These are phyloP conservation scores for Trissoscelio sp. DNA, from an alignment of 2,888 invertebrate species.

Conservation along the genomic window DNA sequence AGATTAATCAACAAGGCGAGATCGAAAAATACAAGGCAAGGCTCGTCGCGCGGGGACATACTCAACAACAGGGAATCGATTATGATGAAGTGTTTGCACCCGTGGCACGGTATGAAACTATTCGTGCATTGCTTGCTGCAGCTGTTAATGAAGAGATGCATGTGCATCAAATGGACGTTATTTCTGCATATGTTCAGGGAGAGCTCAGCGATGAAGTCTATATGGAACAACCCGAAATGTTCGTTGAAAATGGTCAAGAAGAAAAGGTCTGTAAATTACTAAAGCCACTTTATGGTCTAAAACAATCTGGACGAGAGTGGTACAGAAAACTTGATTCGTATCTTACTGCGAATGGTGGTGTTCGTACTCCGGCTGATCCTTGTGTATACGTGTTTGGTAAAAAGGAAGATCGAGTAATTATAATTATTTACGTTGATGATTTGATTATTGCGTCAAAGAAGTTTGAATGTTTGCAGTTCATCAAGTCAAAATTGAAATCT, in stretches of 20 bases:
- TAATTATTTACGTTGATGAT: slow-evolving; percentile 64
- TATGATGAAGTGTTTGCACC: slow-evolving; percentile 71
- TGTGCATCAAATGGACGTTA: slow-evolving; percentile 71
- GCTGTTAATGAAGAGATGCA: slow-evolving; percentile 69
- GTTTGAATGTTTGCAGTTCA: slow-evolving; percentile 16
- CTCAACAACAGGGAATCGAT: slow-evolving; percentile 66
- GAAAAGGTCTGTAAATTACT: slow-evolving; percentile 67
- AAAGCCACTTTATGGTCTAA: slow-evolving; percentile 67
- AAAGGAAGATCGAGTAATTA: slow-evolving; percentile 36
- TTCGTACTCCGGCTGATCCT: slow-evolving; percentile 55
- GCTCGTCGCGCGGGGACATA: slow-evolving; percentile 70
- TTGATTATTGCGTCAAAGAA: slow-evolving; percentile 57
- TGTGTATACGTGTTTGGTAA: slow-evolving; percentile 64
- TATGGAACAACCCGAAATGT: slow-evolving; percentile 68
- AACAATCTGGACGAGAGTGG: slow-evolving; percentile 67
- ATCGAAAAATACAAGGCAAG: slow-evolving; percentile 68
- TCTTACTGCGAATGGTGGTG: slow-evolving; percentile 18
- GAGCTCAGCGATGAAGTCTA: slow-evolving; percentile 64
- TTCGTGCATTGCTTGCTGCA: slow-evolving; percentile 67
- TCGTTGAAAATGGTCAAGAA: slow-evolving; percentile 43
- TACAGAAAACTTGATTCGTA: slow-evolving; percentile 49
- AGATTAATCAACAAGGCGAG: slow-evolving; percentile 54
- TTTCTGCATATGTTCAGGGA: slow-evolving; percentile 68
- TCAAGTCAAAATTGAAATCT: slow-evolving; percentile 57
- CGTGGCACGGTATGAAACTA: slow-evolving; percentile 69